phyloP scores from a whole-genome alignment of 1,140 invertebrate genomes.

The Zaprionus lachaisei region DNA sequence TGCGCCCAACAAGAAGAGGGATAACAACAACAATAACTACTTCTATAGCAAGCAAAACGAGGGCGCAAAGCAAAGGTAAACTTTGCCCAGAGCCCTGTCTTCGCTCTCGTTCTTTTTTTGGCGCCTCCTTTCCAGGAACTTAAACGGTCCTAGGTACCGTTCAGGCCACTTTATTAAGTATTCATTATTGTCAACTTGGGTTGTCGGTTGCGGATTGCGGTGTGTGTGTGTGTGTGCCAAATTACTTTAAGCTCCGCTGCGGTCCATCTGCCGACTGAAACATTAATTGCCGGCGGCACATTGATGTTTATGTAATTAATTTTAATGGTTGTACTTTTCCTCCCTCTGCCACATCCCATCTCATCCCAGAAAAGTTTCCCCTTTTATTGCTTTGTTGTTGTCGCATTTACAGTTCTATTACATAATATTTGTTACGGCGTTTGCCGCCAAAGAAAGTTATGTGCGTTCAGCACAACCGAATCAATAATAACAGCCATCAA shows the following conservation, averaged over 20 bases:
- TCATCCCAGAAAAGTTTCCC: conserved; percentile 43
- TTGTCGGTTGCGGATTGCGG: conserved; percentile 33
- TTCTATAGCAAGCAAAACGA: conserved; percentile 5
- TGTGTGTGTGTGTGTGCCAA: conserved; percentile 28
- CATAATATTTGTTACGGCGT: conserved; percentile 1
- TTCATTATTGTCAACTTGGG: conserved; percentile 76
- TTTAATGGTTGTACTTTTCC: conserved; percentile 70
- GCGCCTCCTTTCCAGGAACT: conserved; percentile 32
- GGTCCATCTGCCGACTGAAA: conserved; percentile 39
- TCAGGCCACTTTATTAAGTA: conserved; percentile 78
- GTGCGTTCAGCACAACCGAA: conserved; percentile 28
- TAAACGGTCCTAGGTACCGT: conserved; percentile 50
- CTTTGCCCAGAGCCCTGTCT: conserved; percentile 52
- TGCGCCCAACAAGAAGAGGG: conserved; percentile 33
- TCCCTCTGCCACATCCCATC: not conserved
- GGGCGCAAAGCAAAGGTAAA: conserved; percentile 67
- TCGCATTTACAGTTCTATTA: conserved; percentile 41
- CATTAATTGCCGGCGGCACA: conserved; percentile 73
- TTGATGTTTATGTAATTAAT: conserved; percentile 78
- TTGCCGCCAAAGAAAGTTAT: conserved; percentile 28
- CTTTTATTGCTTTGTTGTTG: conserved; percentile 40
- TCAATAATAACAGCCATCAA: conserved; percentile 62
- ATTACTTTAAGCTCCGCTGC: conserved; percentile 39
- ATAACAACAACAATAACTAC: conserved; percentile 26
- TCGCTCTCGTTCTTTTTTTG: conserved; percentile 41